These are phyloP conservation scores for Amphipoea lucens DNA, from an alignment of 2,888 invertebrate species.

Conservation along the genomic window DNA sequence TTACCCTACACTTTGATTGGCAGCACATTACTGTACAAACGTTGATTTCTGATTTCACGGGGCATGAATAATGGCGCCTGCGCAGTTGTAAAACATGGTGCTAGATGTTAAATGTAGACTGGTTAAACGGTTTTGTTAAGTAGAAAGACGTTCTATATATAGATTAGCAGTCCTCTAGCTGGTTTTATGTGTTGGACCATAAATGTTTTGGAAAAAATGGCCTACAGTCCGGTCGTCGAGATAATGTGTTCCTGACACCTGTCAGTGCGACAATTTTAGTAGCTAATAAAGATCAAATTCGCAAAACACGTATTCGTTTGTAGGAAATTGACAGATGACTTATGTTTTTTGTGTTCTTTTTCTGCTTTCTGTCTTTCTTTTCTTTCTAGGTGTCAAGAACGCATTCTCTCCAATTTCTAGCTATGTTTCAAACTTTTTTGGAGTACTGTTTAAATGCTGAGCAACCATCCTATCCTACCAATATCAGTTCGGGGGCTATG, in stretches of 20 bases:
- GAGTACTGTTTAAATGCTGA: neutral
- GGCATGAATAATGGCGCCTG: constrained; percentile 44
- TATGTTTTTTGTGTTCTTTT: too few relatives aligned
- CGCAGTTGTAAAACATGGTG: constrained; percentile 30
- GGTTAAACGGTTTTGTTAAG: constrained; percentile 12
- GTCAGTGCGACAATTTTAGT: too few relatives aligned
- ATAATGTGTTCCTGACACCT: neutral
- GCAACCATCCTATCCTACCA: neutral
- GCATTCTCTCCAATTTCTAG: neutral
- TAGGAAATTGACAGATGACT: too few relatives aligned
- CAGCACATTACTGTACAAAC: constrained; percentile 9
- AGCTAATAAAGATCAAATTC: too few relatives aligned
- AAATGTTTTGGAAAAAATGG: neutral
- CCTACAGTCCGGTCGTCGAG: neutral
- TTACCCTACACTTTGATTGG: constrained; percentile 17
- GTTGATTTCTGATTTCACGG: constrained; percentile 53
- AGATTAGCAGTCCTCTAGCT: neutral
- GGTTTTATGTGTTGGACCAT: neutral
- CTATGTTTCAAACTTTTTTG: neutral
- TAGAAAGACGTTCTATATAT: constrained; percentile 26
- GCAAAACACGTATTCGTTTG: too few relatives aligned
- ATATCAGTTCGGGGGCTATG: neutral
- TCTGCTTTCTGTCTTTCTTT: neutral
- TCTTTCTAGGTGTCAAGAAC: neutral
- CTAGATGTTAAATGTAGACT: constrained; percentile 24